Evolutionary conservation across 2,888 invertebrate genomes (phyloP).

Genomic region (Listrodromus nycthemerus): DNA sequence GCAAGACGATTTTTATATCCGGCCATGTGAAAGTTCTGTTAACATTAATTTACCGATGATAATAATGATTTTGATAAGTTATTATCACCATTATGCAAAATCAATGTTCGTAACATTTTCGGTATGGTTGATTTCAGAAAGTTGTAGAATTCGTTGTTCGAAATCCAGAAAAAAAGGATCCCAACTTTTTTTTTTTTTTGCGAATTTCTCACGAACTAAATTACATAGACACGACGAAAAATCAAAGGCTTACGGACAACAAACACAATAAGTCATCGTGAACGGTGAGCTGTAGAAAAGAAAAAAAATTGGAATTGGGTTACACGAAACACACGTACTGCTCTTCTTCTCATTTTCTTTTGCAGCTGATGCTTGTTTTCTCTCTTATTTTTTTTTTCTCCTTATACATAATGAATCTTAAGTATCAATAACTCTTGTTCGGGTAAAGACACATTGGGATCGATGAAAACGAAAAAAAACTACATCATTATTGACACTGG

Average conservation of each 20-base stretch:
- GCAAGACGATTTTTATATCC: no score
- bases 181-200: background rate
- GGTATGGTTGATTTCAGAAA: no score
- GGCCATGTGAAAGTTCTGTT: no score
- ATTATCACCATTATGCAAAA: no score
- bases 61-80: no score
- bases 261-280: constrained; percentile 22
- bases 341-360: constrained; percentile 36
- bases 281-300: constrained; percentile 21
- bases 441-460: constrained; percentile 23
- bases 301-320: background rate
- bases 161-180: background rate
- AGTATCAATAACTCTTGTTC: constrained; percentile 48
- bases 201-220: constrained; percentile 36
- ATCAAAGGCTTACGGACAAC: background rate
- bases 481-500: constrained; percentile 50
- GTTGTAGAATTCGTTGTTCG: no score
- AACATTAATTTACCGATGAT: no score
- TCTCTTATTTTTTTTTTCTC: constrained; percentile 11
- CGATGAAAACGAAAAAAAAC: constrained; percentile 29
- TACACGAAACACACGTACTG: constrained; percentile 48
- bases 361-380: constrained; percentile 21
- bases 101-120: no score
- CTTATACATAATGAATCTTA: constrained; percentile 58
- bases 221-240: constrained; percentile 28